Evolutionary conservation across 2,888 invertebrate genomes (phyloP).

Genomic region (Brenthis ino): DNA sequence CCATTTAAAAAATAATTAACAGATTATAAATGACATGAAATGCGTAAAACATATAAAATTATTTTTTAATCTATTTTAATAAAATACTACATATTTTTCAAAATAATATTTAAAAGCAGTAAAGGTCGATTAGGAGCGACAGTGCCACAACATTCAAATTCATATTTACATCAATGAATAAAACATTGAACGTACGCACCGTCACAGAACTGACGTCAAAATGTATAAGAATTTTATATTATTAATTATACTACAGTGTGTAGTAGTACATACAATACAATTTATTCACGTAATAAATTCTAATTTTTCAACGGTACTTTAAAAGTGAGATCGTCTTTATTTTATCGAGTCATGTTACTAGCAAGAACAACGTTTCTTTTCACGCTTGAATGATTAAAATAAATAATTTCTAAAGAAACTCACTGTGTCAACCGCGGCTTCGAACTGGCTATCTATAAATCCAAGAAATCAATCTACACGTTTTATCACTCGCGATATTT

Average conservation of each 20-base stretch:
- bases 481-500: constrained; percentile 21
- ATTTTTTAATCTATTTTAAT: no score
- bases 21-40: no score
- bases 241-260: background rate
- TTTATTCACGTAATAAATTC: constrained; percentile 1
- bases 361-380: background rate
- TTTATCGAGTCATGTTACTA: no score
- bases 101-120: constrained; percentile 6
- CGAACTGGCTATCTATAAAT: constrained; percentile 19
- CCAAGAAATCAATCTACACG: constrained; percentile 25
- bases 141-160: constrained; percentile 10
- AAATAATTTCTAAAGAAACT: constrained; percentile 6
- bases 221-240: constrained; percentile 7
- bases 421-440: constrained; percentile 21
- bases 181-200: constrained; percentile 19
- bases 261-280: background rate
- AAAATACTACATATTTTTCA: background rate
- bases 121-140: background rate
- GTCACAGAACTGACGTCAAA: constrained; percentile 15
- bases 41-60: no score
- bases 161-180: constrained; percentile 17
- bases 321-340: no score
- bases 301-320: background rate
- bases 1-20: no score
- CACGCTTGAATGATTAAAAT: background rate